Base-by-base conservation (phyloP, 2,797 vertebrate species). In the Brachyrhaphis roseni region DNA sequence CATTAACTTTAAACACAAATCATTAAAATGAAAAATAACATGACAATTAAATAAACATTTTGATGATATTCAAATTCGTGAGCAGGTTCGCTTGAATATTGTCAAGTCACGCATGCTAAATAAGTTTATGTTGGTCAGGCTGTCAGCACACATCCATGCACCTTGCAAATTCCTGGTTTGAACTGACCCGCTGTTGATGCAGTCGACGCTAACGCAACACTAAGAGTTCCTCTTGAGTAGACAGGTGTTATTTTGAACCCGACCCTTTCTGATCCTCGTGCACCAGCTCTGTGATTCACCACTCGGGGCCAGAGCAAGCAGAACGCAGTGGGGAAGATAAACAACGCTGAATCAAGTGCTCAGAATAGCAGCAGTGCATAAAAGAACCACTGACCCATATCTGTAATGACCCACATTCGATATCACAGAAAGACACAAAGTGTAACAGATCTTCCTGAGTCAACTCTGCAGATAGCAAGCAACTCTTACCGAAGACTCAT, bases 331-430 rank as follows among this genome's bases (percentile, higher is more conserved):
- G 80, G 74, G 77, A 51, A 55, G 78, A 84, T 86, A 82, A 88
- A 89, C 83, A 84, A 36, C 74, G 73, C 77, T 80, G 80, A 89
- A 83, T 87, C 74, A 80, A 87, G 55, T 20, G 80, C 91, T 91
- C 79, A 84, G 91, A 93, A 94, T 94, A 94, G 90, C 89, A 78
- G 31, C 82, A 39, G 78, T 83, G 66, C 84, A 90, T 82, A 84
- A 87, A 91, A 77, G 86, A 93, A 87, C 89, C 82, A 92, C 84
- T 94, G 94, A 95, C 90, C 92, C 89, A 93, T 90, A 95, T 92
- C 84, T 93, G 87, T 86, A 83, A n/a, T 93, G 94, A 94, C 94
- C 94, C 88, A 94, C 85, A 94, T 95, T 83, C 87, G 82, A 78
- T 68, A 70, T 83, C 64, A 87, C 75, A 87, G 57, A 71, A 80